Conservation (phyloP, 2,797 vertebrate genomes). For the Neopelma chrysocephalum region DNA sequence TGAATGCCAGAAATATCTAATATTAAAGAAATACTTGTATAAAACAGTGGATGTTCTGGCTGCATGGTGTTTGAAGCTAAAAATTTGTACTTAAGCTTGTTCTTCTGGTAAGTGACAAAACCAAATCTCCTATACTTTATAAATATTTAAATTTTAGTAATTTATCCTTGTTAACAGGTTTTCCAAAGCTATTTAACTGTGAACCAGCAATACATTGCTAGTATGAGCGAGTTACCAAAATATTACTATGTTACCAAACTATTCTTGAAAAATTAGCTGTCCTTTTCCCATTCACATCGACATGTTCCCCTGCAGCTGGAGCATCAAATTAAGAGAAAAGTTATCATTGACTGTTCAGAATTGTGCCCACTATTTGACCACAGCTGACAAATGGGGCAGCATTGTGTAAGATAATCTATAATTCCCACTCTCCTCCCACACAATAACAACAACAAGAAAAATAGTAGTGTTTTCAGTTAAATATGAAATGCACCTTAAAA, state of each 20-base stretch:
- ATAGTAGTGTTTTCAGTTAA: not conserved
- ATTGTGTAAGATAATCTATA: not conserved
- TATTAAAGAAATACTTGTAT: not conserved
- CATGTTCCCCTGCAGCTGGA: not conserved
- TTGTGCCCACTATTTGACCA: not conserved
- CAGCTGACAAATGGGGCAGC: not conserved
- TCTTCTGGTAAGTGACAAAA: not conserved
- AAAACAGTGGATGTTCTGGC: not conserved
- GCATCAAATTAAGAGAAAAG: not conserved
- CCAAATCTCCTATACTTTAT: not conserved
- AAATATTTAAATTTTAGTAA: not conserved
- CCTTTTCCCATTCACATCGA: not conserved
- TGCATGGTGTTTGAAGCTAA: not conserved
- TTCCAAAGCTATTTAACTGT: not conserved
- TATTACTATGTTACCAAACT: not conserved
- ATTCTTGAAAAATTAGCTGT: not conserved
- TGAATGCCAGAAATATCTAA: constrained; percentile 21
- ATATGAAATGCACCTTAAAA: not conserved
- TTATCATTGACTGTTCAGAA: not conserved
- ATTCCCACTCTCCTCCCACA: fast-evolving
- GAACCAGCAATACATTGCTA: not conserved
- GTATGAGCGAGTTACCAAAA: too few relatives aligned
- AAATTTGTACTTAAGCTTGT: not conserved
- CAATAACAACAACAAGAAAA: not conserved
- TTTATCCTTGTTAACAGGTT: not conserved